Evolutionary conservation across 1,140 invertebrate genomes (phyloP).

Genomic region (Sarcophaga peregrina): DNA sequence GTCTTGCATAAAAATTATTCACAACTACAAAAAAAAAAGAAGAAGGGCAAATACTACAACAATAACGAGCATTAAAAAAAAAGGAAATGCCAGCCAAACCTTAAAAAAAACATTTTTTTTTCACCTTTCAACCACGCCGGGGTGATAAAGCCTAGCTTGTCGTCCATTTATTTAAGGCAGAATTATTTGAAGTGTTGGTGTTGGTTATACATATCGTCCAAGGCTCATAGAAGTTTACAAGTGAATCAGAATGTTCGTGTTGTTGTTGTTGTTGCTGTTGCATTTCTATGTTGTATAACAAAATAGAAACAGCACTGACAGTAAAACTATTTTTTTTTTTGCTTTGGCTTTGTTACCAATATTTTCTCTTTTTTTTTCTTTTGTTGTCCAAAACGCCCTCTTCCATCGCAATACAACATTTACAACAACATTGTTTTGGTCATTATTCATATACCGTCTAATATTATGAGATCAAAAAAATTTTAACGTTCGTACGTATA

Average conservation of each 20-base stretch:
- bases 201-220: no score
- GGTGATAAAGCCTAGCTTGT: background rate
- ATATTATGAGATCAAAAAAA: background rate
- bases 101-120: background rate
- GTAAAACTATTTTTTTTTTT: no score
- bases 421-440: background rate
- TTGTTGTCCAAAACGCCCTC: background rate
- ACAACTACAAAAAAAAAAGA: background rate
- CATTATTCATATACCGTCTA: no score
- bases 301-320: no score
- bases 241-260: background rate
- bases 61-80: background rate
- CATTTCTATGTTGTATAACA: no score
- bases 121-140: background rate
- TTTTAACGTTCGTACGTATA: background rate
- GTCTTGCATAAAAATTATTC: background rate
- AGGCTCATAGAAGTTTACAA: background rate
- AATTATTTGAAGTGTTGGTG: no score
- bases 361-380: background rate
- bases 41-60: background rate
- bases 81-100: constrained; percentile 7
- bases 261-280: background rate
- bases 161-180: background rate
- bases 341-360: background rate
- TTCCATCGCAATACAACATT: background rate